Base-by-base conservation (phyloP, 2,888 invertebrate species). In the Danaus chrysippus region DNA sequence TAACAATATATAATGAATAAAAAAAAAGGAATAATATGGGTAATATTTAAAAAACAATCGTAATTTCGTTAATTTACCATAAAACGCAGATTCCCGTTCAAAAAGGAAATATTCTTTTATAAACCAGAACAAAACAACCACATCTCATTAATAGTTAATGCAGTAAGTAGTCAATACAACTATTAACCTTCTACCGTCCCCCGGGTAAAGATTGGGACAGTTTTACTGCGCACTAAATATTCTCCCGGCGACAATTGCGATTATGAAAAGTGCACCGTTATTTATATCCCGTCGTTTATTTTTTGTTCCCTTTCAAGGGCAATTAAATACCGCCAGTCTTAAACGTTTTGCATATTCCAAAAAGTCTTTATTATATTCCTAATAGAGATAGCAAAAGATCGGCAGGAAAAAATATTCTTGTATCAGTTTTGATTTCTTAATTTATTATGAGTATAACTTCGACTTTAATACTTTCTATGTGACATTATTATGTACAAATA, bases 201-300 rank as follows among this genome's bases (percentile, higher is more conserved):
- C 64, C 68, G 72, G 78, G 82, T 34, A 34, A 81, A 79, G 75
- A 71, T 68, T 84, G 81, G 78, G 74, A 76, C 79, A 75, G 73
- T 83, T 89, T 90, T 85, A 88, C 87, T 83, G 86, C 88, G 87
- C 86, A 87, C 91, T 91, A 91, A 91, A 91, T 90, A 91, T 90
- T 87, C 91, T 90, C 89, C 84, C 82, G 85, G 90, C 89, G 90
- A 91, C 90, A 91, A 90, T 90, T 89, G 89, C 90, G 89, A 90
- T 90, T 91, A 91, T 91, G 91, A 91, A 91, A 90, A 91, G 91
- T 91, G 91, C 90, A 91, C 85, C 81, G 86, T 90, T 91, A 91
- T 91, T 91, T 91, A 91, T 90, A 81, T 76, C 86, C 82, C 71
- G 77, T 81, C 81, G 82, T 87, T 87, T 86, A 86, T 89, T 91